Percentiles rank a stretch among this genome's conserved stretches.
These are phyloP conservation scores for Scaptomyza parva DNA, from an alignment of 2,888 invertebrate species.

Conservation along the genomic window DNA sequence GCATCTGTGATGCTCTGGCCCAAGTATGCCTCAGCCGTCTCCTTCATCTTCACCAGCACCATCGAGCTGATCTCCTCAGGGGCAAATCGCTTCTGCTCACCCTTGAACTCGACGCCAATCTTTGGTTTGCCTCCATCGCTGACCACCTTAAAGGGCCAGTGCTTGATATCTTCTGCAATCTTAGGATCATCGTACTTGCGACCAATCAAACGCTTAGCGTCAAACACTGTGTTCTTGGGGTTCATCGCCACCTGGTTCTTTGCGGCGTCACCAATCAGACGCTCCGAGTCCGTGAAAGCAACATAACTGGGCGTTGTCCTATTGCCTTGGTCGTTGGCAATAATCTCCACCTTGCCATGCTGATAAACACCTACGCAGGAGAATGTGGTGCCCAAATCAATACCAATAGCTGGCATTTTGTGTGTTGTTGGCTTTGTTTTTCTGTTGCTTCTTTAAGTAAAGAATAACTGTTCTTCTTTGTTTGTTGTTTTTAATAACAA, in stretches of 20 bases:
- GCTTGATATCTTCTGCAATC: constrained; percentile 96
- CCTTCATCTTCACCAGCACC: constrained; percentile 97
- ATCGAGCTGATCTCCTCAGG: constrained; percentile 96
- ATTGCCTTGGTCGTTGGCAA: constrained; percentile 92
- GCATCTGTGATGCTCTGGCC: constrained; percentile 93
- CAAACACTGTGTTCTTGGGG: constrained; percentile 95
- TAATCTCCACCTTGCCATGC: constrained; percentile 93
- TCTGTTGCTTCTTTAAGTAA: not conserved
- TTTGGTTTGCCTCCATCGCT: constrained; percentile 92
- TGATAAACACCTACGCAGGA: constrained; percentile 94
- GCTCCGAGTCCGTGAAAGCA: constrained; percentile 93
- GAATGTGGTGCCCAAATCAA: constrained; percentile 85
- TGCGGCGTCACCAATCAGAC: constrained; percentile 89
- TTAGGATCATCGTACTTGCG: constrained; percentile 94
- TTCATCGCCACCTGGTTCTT: constrained; percentile 95
- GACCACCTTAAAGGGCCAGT: constrained; percentile 96
- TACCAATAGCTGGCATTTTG: constrained; percentile 87
- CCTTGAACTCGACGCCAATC: constrained; percentile 94
- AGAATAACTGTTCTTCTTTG: not conserved
- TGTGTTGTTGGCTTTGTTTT: constrained; percentile 10
- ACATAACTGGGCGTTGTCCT: constrained; percentile 85
- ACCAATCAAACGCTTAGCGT: constrained; percentile 97
- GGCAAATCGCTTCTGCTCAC: constrained; percentile 94
- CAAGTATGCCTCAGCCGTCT: constrained; percentile 94
- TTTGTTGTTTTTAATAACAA: not conserved